phyloP scores from a whole-genome alignment of 2,888 invertebrate genomes.

The Tipula lateralis region DNA sequence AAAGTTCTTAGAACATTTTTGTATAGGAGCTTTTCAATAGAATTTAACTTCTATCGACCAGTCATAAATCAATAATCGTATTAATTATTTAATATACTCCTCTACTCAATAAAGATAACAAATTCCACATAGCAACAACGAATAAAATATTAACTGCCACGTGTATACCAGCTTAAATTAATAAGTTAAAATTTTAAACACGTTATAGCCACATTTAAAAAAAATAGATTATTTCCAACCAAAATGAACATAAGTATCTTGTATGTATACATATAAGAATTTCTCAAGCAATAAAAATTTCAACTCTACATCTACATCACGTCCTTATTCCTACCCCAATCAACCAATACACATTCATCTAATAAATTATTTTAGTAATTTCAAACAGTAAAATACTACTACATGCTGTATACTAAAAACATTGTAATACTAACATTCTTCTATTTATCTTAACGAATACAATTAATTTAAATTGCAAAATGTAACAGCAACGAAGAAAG shows the following conservation, averaged over 20 bases:
- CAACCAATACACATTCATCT: background rate
- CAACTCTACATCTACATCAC: conserved; percentile 7
- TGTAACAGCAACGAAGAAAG: background rate
- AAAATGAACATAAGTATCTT: background rate
- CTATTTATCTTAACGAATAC: conserved; percentile 24
- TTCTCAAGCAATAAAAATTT: background rate
- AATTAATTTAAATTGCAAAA: conserved; percentile 2
- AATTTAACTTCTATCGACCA: no score
- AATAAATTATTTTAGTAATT: background rate
- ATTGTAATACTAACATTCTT: background rate
- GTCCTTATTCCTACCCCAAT: background rate
- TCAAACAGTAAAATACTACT: background rate
- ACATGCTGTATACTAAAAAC: background rate
- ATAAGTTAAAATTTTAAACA: background rate
- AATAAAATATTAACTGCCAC: no score
- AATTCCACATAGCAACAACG: no score
- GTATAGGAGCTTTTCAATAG: no score
- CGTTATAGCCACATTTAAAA: background rate
- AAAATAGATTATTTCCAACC: background rate
- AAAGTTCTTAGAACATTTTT: no score
- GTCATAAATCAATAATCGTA: no score
- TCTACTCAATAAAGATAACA: no score
- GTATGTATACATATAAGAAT: background rate
- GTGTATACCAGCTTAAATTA: background rate
- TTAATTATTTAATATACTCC: no score